These are phyloP conservation scores for Camelus dromedarius DNA, from an alignment of 2,113 vertebrate species.

Conservation along the genomic window DNA sequence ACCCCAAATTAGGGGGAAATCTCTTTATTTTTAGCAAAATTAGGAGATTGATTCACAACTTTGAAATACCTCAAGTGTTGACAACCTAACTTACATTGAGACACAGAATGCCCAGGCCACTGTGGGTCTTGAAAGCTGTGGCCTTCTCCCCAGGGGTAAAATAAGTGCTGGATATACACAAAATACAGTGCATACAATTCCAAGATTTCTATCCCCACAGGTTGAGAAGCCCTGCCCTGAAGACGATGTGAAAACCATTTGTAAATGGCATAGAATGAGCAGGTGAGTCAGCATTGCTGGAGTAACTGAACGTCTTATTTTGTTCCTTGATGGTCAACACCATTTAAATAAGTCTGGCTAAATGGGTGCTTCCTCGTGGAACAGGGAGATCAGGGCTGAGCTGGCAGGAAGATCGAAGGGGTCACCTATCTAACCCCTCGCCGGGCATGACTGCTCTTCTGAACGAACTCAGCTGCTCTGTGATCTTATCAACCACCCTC, in stretches of 20 bases:
- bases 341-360: not conserved
- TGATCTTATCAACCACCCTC: not conserved
- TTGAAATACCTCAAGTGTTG: not conserved
- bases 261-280: not conserved
- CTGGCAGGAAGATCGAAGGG: not conserved
- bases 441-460: not conserved
- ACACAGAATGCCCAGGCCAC: not conserved
- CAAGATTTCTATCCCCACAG: not conserved
- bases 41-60: not conserved
- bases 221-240: not conserved
- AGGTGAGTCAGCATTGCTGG: not conserved
- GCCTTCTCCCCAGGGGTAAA: not conserved
- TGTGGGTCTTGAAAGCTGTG: not conserved
- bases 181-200: not conserved
- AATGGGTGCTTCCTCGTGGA: rapidly evolving
- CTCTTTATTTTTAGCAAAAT: not conserved
- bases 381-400: not conserved
- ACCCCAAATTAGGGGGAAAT: not conserved
- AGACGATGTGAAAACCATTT: not conserved
- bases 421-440: not conserved
- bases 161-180: not conserved
- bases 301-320: rapidly evolving
- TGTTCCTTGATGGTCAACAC: not conserved
- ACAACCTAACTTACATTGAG: not conserved
- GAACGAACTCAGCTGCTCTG: not conserved